Evolutionary conservation across 2,797 vertebrate species (phyloP).

Genomic region (Nothura maculosa): DNA sequence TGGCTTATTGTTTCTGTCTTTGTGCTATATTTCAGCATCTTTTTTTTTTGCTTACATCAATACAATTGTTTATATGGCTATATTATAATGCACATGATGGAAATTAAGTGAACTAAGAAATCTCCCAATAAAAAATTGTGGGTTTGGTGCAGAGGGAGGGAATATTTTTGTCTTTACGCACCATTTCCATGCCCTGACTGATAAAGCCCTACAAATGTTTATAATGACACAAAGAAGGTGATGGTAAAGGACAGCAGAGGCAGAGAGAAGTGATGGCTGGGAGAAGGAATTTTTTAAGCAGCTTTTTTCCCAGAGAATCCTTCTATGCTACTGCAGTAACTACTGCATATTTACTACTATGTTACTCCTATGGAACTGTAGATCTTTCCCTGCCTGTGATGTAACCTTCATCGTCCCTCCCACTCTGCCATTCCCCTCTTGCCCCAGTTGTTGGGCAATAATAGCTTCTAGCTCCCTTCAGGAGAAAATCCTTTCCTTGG

Average conservation of each 20-base stretch:
- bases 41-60: neutral
- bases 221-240: rapidly evolving
- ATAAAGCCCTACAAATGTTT: neutral
- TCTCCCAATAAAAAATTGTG: neutral
- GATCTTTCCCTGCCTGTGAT: neutral
- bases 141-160: neutral
- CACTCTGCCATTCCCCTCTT: neutral
- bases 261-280: neutral
- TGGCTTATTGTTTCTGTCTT: neutral
- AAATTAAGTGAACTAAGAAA: neutral
- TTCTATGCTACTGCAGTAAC: rapidly evolving
- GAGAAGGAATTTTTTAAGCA: neutral
- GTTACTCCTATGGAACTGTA: too few species aligned
- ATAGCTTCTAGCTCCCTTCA: neutral
- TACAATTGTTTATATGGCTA: neutral
- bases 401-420: neutral
- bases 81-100: neutral
- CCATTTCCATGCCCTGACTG: neutral
- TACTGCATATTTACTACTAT: too few species aligned
- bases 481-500: neutral
- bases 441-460: neutral
- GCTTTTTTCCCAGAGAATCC: neutral
- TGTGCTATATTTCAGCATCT: conserved; percentile 20
- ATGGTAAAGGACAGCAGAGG: neutral
- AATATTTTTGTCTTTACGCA: neutral